Conservation (phyloP, 64 coral and sea anemone genomes). For the Anthopleura sola region DNA sequence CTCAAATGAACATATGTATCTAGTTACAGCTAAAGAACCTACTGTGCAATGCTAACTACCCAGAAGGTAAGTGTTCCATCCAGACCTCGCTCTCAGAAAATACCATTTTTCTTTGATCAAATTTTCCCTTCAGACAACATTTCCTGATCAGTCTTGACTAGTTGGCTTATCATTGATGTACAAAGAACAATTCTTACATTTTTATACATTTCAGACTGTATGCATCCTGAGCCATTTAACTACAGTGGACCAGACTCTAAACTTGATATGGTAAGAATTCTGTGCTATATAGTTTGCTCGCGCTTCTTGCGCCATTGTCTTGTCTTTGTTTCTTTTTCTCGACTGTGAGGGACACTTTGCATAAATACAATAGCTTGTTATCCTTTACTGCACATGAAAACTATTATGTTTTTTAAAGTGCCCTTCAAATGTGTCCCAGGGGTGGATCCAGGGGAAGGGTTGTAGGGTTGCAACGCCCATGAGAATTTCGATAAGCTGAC, state of each 20-base stretch:
- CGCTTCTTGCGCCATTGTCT: not conserved
- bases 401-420: too few species aligned
- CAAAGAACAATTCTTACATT: not conserved
- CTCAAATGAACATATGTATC: not conserved
- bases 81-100: too few species aligned
- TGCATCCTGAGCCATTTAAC: constrained; percentile 99
- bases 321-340: not conserved
- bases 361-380: too few species aligned
- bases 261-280: constrained; percentile 24
- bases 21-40: constrained; percentile 97
- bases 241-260: constrained; percentile 73
- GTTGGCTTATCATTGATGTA: not conserved
- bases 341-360: too few species aligned
- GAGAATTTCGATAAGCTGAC: too few species aligned
- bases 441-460: too few species aligned
- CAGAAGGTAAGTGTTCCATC: constrained; percentile 87
- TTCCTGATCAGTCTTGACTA: too few species aligned
- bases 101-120: not conserved
- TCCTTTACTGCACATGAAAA: too few species aligned
- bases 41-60: constrained; percentile 87
- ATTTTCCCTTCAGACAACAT: too few species aligned
- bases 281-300: too few species aligned
- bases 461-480: too few species aligned
- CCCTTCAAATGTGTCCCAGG: too few species aligned
- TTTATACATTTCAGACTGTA: constrained; percentile 70